phyloP scores from a whole-genome alignment of 2,113 vertebrate genomes.

The Rafetus swinhoei region DNA sequence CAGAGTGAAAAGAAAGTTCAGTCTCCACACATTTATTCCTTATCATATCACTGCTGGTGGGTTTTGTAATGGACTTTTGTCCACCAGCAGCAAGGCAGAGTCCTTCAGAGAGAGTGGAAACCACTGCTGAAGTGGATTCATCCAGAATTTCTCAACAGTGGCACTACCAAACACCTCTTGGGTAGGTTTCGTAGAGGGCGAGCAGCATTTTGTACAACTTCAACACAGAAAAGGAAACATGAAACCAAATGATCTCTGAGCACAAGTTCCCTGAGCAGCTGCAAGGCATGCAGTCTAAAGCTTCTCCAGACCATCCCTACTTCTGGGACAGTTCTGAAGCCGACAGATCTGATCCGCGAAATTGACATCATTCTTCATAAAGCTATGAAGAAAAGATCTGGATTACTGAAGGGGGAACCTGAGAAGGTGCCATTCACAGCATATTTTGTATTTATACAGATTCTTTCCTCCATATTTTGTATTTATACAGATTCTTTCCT shows the following conservation, averaged over 20 bases:
- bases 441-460: background rate
- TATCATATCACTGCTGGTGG: rapidly evolving
- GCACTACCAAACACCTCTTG: background rate
- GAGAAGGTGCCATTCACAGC: background rate
- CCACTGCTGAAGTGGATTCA: background rate
- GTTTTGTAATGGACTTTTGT: background rate
- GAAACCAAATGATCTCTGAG: background rate
- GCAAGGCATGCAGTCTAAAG: background rate
- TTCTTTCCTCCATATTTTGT: background rate
- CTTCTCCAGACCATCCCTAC: background rate
- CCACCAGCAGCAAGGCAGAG: background rate
- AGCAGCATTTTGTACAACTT: background rate
- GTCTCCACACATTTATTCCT: background rate
- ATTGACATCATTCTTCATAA: background rate
- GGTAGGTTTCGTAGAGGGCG: background rate
- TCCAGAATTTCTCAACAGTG: background rate
- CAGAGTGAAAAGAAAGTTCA: background rate
- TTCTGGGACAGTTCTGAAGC: background rate
- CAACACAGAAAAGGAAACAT: background rate
- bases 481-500: background rate
- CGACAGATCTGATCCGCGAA: background rate
- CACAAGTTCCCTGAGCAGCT: background rate
- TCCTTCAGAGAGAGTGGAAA: background rate
- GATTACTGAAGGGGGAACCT: rapidly evolving
- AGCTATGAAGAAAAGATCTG: background rate